Conservation (phyloP, 2,888 invertebrate genomes). For the Leucophenga maculata region DNA sequence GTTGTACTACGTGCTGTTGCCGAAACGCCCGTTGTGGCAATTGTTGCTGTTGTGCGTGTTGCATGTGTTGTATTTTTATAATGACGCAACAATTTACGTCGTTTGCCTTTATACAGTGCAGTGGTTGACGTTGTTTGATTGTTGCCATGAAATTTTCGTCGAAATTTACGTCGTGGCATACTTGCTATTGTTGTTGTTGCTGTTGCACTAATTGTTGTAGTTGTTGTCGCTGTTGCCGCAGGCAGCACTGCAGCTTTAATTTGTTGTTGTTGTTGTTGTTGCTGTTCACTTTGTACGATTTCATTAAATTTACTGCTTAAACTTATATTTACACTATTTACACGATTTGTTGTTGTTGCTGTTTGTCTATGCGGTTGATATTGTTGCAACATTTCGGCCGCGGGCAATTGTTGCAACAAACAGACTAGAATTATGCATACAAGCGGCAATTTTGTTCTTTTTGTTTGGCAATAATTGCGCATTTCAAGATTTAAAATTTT, state of each 20-base stretch:
- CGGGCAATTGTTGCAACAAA: constrained; percentile 36
- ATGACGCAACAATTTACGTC: constrained; percentile 50
- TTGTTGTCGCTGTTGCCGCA: constrained; percentile 40
- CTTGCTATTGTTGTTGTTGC: constrained; percentile 32
- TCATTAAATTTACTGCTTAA: constrained; percentile 58
- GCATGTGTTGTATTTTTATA: constrained; percentile 55
- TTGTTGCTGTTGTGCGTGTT: constrained; percentile 55
- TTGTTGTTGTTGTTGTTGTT: constrained; percentile 1
- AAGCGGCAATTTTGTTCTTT: constrained; percentile 45
- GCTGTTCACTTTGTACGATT: constrained; percentile 56
- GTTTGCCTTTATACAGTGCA: constrained; percentile 49
- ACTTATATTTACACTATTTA: constrained; percentile 65
- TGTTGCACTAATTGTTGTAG: constrained; percentile 39
- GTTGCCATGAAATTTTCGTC: constrained; percentile 53
- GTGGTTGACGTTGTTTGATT: constrained; percentile 37
- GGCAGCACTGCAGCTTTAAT: constrained; percentile 23
- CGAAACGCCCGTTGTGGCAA: constrained; percentile 38
- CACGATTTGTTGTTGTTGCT: constrained; percentile 45
- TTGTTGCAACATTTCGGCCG: constrained; percentile 39
- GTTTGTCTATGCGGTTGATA: constrained; percentile 39
- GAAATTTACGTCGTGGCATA: constrained; percentile 56
- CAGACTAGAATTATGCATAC: constrained; percentile 55
- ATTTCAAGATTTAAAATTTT: constrained; percentile 31
- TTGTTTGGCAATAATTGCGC: not conserved
- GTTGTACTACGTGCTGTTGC: constrained; percentile 26